Evolutionary conservation across 1,140 invertebrate genomes (phyloP), one percentile per base, ranked within the genome.

Genomic region (Scaptomyza montana): DNA sequence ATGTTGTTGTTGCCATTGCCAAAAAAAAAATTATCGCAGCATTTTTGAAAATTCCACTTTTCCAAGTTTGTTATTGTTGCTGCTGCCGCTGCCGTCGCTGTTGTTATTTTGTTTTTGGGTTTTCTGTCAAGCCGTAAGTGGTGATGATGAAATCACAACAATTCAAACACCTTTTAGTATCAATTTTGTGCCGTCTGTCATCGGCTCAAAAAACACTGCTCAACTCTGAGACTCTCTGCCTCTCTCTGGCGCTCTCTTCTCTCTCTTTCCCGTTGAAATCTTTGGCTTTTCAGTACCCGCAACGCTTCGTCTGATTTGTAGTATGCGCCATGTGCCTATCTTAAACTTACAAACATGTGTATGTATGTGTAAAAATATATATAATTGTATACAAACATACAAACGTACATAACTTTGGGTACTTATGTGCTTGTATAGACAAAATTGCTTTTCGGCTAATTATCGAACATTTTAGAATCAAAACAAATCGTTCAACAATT

Each of bases 91-190:
- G 60, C 28, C 47, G 46, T 19, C 67, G 71, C 13, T 46, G 25
- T 21, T 66, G 56, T 25, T 25, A 1, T 25, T 73, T 74, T 74
- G 74, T 78, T 82, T 76, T 89, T 89, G 79, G 72, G 43, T 82
- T 89, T 87, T 78, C 80, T 84, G 84, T 89, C 84, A 84, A 46
- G 79, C 84, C 84, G 84, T 89, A 87, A 79, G 84, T 78, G 84
- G 84, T 64, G 76, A 87, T 87, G 82, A 87, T 87, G 84, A 89
- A 87, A 87, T 87, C 84, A 87, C 84, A 87, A 87, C 85, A 87
- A 87, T 87, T 87, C 84, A 87, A 87, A 87, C 84, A 87, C 84
- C 84, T 87, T 85, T 87, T 89, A 84, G 84, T 87, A 89, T 89
- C 77, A 89, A 80, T 89, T 87, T 87, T 78, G 67, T 77, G 80